Conservation (phyloP, 2,113 vertebrate species). For the Petaurus breviceps region DNA sequence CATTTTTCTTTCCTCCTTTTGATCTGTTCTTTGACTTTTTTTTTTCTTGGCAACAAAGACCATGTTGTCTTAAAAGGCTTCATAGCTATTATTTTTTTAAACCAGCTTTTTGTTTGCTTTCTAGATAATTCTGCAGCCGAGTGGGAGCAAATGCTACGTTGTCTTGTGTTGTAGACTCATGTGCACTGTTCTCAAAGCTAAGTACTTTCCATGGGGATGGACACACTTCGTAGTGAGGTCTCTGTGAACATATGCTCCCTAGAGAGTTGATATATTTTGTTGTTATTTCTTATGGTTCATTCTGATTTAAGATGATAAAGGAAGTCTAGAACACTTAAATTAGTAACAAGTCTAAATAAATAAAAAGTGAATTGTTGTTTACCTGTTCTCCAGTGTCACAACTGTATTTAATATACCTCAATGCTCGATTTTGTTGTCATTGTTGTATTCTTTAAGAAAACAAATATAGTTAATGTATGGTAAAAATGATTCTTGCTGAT, state of each 20-base stretch:
- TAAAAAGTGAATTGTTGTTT: background rate
- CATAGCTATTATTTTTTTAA: constrained; percentile 79
- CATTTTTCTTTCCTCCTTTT: constrained; percentile 67
- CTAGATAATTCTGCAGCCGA: constrained; percentile 81
- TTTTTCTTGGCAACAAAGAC: constrained; percentile 74
- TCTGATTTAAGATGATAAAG: constrained; percentile 37
- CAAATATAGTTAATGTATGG: constrained; percentile 64
- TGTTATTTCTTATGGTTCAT: constrained; percentile 68
- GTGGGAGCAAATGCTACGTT: constrained; percentile 77
- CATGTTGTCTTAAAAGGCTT: constrained; percentile 79
- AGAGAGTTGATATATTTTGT: constrained; percentile 65
- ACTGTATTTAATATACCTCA: constrained; percentile 60
- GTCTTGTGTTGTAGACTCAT: constrained; percentile 79
- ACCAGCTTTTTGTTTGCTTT: constrained; percentile 82
- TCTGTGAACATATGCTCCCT: constrained; percentile 71
- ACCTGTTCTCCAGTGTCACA: background rate
- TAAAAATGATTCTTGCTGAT: constrained; percentile 71
- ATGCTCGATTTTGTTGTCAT: constrained; percentile 55
- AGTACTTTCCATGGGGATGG: constrained; percentile 73
- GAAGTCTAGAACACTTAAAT: background rate
- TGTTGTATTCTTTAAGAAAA: constrained; percentile 63
- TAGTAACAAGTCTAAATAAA: background rate
- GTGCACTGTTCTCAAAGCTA: constrained; percentile 76
- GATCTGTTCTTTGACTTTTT: constrained; percentile 74
- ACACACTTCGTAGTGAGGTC: constrained; percentile 78